These are phyloP conservation scores for Gastracanthus pulcherrimus DNA, from an alignment of 2,888 invertebrate genomes.

Conservation along the genomic window DNA sequence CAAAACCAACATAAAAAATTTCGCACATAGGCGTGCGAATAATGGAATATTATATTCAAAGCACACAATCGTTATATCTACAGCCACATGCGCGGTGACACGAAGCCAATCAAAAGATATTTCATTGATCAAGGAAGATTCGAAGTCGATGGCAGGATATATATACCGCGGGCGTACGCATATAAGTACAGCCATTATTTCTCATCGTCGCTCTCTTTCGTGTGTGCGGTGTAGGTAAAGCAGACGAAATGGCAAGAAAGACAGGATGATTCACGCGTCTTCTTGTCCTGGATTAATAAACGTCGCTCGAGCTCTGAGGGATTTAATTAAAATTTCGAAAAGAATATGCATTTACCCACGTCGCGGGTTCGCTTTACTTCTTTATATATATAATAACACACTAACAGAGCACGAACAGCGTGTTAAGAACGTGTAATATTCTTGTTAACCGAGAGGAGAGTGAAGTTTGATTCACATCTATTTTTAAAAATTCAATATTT, in stretches of 20 bases:
- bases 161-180: slow-evolving; percentile 16
- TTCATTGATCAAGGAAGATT: slow-evolving; percentile 14
- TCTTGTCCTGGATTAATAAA: slow-evolving; percentile 41
- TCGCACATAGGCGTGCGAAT: no score
- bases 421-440: not conserved
- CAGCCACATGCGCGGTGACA: no score
- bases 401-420: not conserved
- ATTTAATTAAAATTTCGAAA: slow-evolving; percentile 38
- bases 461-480: no score
- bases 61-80: not conserved
- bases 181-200: slow-evolving; percentile 28
- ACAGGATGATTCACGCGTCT: slow-evolving; percentile 35
- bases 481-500: no score
- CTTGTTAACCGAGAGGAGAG: not conserved
- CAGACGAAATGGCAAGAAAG: slow-evolving; percentile 7
- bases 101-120: no score
- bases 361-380: not conserved
- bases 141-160: not conserved
- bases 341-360: not conserved
- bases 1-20: no score
- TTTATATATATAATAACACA: not conserved
- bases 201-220: not conserved
- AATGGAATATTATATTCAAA: not conserved
- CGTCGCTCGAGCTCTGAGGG: not conserved
- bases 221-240: not conserved